A percentile compares a stretch with the other conserved stretches of the same genome.
Conservation (phyloP, 2,113 vertebrate genomes). For the Pipa parva region DNA sequence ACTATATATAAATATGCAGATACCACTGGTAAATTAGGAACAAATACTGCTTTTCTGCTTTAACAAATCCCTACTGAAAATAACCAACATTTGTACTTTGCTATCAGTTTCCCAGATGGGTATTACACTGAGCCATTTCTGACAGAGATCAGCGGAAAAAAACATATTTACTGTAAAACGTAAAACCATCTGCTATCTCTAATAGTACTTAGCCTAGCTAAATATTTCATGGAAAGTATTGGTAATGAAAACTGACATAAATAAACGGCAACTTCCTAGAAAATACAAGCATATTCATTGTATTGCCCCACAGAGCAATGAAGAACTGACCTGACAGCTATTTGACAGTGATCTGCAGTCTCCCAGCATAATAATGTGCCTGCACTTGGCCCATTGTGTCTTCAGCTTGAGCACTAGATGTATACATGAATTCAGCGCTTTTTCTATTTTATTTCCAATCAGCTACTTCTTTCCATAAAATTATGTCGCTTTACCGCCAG, state of each 20-base stretch:
- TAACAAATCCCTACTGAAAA: conserved; percentile 21
- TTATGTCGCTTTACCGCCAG: too few species aligned
- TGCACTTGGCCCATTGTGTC: too few species aligned
- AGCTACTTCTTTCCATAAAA: too few species aligned
- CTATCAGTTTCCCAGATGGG: conserved; percentile 17
- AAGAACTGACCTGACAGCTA: conserved; percentile 12
- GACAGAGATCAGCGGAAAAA: conserved; percentile 8
- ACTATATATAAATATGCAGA: conserved; percentile 15
- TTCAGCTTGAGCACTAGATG: too few species aligned
- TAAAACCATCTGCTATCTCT: conserved; percentile 33
- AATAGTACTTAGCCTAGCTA: conserved; percentile 25
- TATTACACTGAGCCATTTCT: conserved; percentile 9
- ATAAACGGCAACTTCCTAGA: conserved; percentile 22
- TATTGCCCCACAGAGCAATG: conserved; percentile 5
- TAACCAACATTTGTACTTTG: conserved; percentile 22
- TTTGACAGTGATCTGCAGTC: too few species aligned
- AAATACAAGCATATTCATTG: conserved; percentile 24
- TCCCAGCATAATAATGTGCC: too few species aligned
- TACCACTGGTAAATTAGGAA: conserved; percentile 20
- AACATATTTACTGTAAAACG: conserved; percentile 31
- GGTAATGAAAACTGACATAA: conserved; percentile 19
- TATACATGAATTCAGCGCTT: too few species aligned
- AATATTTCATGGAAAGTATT: conserved; percentile 29
- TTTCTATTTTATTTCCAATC: too few species aligned
- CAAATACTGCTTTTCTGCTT: conserved; percentile 21